phyloP scores from a whole-genome alignment of 2,888 invertebrate genomes.

The Neelides folsomi region DNA sequence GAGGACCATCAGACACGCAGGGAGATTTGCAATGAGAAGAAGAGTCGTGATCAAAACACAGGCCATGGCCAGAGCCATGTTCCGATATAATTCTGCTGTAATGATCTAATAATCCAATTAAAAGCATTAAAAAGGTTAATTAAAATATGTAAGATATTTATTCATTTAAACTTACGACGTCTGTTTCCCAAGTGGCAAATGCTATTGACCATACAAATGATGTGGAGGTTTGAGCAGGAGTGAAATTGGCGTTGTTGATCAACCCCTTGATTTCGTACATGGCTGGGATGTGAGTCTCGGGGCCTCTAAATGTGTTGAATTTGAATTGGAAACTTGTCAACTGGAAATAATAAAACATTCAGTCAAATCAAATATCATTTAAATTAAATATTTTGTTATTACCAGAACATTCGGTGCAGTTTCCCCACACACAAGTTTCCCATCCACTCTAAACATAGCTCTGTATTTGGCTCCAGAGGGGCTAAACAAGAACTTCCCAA shows the following conservation, averaged over 20 bases:
- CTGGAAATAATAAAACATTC: constrained; percentile 37
- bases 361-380: no score
- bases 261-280: constrained; percentile 53
- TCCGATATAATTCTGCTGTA: constrained; percentile 58
- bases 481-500: constrained; percentile 58
- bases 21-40: constrained; percentile 58
- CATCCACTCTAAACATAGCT: constrained; percentile 51
- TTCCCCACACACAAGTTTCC: constrained; percentile 49
- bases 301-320: constrained; percentile 44
- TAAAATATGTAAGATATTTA: background rate
- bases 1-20: constrained; percentile 66
- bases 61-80: constrained; percentile 57
- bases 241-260: constrained; percentile 45
- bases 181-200: constrained; percentile 63
- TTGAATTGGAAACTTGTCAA: constrained; percentile 51
- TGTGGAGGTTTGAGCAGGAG: constrained; percentile 48
- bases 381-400: constrained; percentile 17
- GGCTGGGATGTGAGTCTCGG: constrained; percentile 56
- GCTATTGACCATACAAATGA: constrained; percentile 58
- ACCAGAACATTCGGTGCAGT: constrained; percentile 47
- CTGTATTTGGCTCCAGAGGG: constrained; percentile 54
- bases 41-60: constrained; percentile 69
- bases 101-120: constrained; percentile 48
- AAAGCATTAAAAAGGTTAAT: constrained; percentile 10
- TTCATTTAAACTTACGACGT: constrained; percentile 44